Conservation (phyloP, 2,113 vertebrate species). For the Phocoena phocoena region DNA sequence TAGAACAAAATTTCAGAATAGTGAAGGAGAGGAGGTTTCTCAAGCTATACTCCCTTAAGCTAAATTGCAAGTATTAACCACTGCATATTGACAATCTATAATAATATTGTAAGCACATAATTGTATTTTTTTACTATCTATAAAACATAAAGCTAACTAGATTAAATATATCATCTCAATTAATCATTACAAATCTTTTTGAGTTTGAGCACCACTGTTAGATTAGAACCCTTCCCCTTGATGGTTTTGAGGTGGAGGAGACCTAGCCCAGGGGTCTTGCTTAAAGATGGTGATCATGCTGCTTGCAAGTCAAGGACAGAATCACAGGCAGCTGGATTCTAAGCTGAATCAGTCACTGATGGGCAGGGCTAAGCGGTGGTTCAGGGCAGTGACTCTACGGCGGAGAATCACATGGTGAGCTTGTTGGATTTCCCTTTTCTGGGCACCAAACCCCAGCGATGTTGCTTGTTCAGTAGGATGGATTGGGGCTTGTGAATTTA, state of each 20-base stretch:
- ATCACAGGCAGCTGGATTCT: neutral
- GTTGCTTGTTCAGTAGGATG: neutral
- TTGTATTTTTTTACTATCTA: neutral
- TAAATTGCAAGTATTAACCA: neutral
- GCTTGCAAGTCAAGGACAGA: neutral
- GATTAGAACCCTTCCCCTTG: neutral
- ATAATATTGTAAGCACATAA: neutral
- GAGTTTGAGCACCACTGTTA: neutral
- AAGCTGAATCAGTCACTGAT: neutral
- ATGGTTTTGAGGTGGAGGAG: neutral
- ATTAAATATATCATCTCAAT: neutral
- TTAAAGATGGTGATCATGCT: neutral
- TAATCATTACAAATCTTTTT: neutral
- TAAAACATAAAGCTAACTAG: neutral
- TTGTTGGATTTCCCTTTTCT: neutral
- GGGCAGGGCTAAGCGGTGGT: accelerated
- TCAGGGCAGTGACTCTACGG: neutral
- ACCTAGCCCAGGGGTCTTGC: neutral
- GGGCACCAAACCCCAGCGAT: accelerated
- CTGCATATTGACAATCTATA: neutral
- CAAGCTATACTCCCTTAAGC: neutral
- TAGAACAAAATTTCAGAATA: neutral
- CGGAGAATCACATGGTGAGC: neutral
- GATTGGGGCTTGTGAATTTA: accelerated
- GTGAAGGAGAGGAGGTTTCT: neutral